Evolutionary conservation across 2,888 invertebrate species (phyloP), one percentile per base, ranked within the genome.

Genomic region (Clanis bilineata): DNA sequence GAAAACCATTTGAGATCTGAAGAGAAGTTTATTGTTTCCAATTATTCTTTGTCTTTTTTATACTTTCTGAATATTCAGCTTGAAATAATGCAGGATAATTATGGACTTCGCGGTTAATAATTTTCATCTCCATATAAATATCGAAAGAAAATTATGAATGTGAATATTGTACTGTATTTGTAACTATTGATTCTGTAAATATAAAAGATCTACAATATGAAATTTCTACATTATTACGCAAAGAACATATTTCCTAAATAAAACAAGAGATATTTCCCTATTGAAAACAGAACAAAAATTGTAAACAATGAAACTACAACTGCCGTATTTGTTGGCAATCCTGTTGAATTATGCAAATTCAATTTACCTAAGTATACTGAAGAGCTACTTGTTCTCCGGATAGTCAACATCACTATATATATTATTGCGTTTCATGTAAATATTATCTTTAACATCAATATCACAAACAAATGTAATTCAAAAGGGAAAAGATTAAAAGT

Each of bases 21-120:
- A 12, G 44, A 25, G 56, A 61, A 64, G 63, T 65, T 65, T 65
- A 65, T 64, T 61, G 65, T 65, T 63, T 61, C 43, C 62, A 65
- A 65, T 64, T 64, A 64, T 62, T 56, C 15, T 51, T 51, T 15
- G 25, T 7, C 47, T 15, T n/a, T 22, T 1, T 7, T 3, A 28
- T 47, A 28, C 15, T 15, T 47, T 25, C 12, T 47, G 47, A 47
- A 51, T 51, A 51, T 32, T 4, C 32, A 3, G 18, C 28, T 9
- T 28, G 12, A 51, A 32, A 28, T 4, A 32, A 28, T 5, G 36
- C 1, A 12, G 36, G 3, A 18, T 10, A 18, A 15, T 28, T 51
- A 28, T 51, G 10, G 12, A 23, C 3, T 1, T 44, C 12, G 44
- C 10, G 10, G 44, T 18, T 18, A 18, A 9, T 15, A 18, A 6